Evolutionary conservation across 2,888 invertebrate species (phyloP), one percentile per base, ranked within the genome.

Genomic region (Chromoteleia sp.): DNA sequence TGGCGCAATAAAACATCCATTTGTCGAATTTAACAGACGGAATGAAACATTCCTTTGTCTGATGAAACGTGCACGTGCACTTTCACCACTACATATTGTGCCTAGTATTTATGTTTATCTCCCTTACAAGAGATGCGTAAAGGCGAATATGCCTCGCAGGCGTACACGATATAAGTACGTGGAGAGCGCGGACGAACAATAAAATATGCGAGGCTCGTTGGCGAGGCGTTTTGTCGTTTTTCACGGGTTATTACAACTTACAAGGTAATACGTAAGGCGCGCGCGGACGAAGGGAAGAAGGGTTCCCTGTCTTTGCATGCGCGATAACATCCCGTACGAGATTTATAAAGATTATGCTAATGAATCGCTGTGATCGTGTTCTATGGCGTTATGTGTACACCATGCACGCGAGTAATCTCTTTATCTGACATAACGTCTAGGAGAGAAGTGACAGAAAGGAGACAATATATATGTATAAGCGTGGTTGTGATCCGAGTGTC

Each of bases 261-360:
- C 76, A 68, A 79, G 79, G 82, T 73, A 79, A 73, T 73, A 70
- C 65, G 74, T 12, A 19, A 54, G 77, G 33, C 39, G 65, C 39
- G 65, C 25, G 15, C 52, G 50, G 70, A 33, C 43, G 14, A 41
- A 58, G 25, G 59, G 36, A 65, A 48, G 61, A 70, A 68, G 71
- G 59, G 79, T 43, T 58, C 82, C 79, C 78, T 81, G 71, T 83
- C 79, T 78, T 81, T 83, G 84, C 83, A 84, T 76, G 79, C 80
- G 84, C 80, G 87, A 89, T 88, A 88, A 86, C 84, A 86, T 85
- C 86, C 85, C 68, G 74, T 30, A 41, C 65, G 80, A 86, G 87
- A 89, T 89, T 89, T 88, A 88, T 86, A 86, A 88, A 87, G 88
- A 89, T 89, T 89, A 89, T 89, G 88, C 85, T 88, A 89, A 89